phyloP scores from a whole-genome alignment of 2,797 vertebrate species.

The Hipposideros larvatus region DNA sequence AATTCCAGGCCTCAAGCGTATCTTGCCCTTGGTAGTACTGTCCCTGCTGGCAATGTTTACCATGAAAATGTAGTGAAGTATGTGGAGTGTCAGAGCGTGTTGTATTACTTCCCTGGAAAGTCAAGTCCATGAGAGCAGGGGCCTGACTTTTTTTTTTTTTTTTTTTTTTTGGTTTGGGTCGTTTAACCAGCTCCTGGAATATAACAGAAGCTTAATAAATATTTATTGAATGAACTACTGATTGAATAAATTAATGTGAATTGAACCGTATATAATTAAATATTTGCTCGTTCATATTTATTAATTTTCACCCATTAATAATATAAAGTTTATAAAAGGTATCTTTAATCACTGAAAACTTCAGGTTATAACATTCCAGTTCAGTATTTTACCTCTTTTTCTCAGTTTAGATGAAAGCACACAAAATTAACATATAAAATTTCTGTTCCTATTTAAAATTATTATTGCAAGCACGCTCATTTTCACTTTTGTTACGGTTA shows the following conservation, averaged over 20 bases:
- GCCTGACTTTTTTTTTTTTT: background rate
- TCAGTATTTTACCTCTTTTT: constrained; percentile 13
- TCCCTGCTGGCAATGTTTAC: background rate
- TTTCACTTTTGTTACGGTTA: constrained; percentile 41
- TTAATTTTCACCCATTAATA: constrained; percentile 21
- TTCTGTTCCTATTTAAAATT: background rate
- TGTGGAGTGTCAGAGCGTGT: background rate
- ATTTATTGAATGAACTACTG: constrained; percentile 25
- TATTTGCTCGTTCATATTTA: constrained; percentile 1
- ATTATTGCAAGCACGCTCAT: background rate
- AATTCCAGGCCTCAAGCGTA: background rate
- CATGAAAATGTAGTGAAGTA: constrained; percentile 19
- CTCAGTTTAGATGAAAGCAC: background rate
- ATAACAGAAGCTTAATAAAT: constrained; percentile 20
- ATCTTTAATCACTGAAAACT: constrained; percentile 24
- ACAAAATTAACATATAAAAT: constrained; percentile 35
- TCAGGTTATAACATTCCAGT: background rate
- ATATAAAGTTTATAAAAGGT: background rate
- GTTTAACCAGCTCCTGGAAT: background rate
- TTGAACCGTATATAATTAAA: background rate
- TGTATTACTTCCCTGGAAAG: background rate
- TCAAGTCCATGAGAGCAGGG: background rate
- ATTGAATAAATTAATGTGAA: constrained; percentile 41
- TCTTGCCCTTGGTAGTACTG: background rate
- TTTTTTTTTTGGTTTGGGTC: background rate